Evolutionary conservation across 30 jellyfish, hydroid and myxozoan genomes (phyloP), one percentile per base, ranked within the genome.

Genomic region (Aurelia aurita): DNA sequence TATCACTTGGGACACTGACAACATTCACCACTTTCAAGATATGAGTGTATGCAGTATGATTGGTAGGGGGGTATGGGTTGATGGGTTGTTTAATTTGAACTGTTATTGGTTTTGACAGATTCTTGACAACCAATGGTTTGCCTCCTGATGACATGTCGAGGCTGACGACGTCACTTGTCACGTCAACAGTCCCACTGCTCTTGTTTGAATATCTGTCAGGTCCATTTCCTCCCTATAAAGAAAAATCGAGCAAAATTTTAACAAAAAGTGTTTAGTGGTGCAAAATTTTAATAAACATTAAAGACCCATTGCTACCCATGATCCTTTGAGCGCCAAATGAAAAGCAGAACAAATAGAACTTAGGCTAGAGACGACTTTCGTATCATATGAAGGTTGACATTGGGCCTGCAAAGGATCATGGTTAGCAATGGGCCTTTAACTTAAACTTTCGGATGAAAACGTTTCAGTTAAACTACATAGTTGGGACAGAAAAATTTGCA

Each of bases 171-270:
- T 19, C 73, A 63, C 87, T 69, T 6, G 87, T 83, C 46, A 58
- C 81, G 44, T 49, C 87, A 6, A n/a, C 72, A 16, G 45, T 29
- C 55, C 34, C 12, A 19, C 93, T 63, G 46, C 80, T 25, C 3
- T 64, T 74, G 32, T 66, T 58, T 49, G 83, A 74, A 58, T 69
- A 83, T 71, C 70, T 83, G 29, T 83, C 84, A 0, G 80, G 81
- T 15, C 87, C 93, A 21, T 58, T 58, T 21, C 93, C 93, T 44
- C 87, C 86, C 93, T 83, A 62, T 6, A 16, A 53, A 7, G 20
- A 22, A 16, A 53, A 70, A 26, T 39, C 51, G 51, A 5, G 51
- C 12, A 39, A 39, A 39, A 1, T 1, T 39, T 39, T 39, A 4
- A 0, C 15, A 39, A 31, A 2, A 31, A 3, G 4, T 2, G 2